phyloP scores from a whole-genome alignment of 2,888 invertebrate species.

The Clitarchus hookeri region DNA sequence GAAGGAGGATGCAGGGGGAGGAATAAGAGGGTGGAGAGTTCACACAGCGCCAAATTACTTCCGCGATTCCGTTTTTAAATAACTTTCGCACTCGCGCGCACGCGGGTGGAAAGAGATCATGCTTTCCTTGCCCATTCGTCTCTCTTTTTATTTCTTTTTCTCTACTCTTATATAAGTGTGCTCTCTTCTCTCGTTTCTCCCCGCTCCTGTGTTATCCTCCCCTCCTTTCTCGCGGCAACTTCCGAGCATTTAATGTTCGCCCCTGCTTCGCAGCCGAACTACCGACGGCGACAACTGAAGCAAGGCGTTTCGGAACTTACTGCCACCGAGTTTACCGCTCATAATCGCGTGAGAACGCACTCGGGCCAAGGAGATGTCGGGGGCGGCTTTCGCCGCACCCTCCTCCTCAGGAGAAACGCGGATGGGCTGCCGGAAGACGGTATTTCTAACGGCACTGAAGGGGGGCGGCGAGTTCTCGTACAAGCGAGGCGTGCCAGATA shows the following conservation, averaged over 20 bases:
- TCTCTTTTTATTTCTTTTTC: conserved; percentile 6
- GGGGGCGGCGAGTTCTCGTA: background rate
- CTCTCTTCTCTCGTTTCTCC: conserved; percentile 3
- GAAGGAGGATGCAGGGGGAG: background rate
- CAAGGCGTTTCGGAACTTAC: conserved; percentile 14
- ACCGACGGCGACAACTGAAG: background rate
- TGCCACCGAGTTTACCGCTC: conserved; percentile 11
- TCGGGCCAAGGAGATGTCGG: background rate
- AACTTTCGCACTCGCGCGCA: conserved; percentile 14
- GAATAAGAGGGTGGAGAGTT: background rate
- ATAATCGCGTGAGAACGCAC: conserved; percentile 20
- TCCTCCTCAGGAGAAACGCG: background rate
- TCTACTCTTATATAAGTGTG: background rate
- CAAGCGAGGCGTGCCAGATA: too few species aligned
- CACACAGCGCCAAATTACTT: conserved; percentile 36
- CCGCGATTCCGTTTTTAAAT: conserved; percentile 32
- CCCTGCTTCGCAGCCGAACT: background rate
- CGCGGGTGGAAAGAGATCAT: background rate
- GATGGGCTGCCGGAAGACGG: background rate
- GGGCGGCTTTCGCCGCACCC: background rate
- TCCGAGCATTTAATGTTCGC: conserved; percentile 6
- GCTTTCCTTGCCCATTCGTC: background rate
- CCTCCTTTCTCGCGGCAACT: background rate
- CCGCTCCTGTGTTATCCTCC: background rate
- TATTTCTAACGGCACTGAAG: background rate